Percentiles rank a stretch among this genome's conserved stretches.
Conservation (phyloP, 1,140 invertebrate species). For the Papilio polytes region DNA sequence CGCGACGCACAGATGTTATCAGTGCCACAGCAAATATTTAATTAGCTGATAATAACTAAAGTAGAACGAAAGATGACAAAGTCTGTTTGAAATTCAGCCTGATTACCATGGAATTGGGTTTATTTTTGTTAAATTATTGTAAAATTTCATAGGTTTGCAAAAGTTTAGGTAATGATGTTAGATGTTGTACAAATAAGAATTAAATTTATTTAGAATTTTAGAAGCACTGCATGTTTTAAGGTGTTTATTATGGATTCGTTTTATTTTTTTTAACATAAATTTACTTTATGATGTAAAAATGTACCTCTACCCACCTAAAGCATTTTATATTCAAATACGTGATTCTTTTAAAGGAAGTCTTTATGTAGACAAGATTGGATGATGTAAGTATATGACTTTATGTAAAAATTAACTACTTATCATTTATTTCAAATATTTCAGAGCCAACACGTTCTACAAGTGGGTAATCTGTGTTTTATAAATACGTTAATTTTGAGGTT, state of each 20-base stretch:
- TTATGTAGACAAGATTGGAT: neutral
- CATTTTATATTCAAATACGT: neutral
- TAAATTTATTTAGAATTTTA: neutral
- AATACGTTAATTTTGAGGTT: neutral
- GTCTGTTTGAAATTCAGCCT: neutral
- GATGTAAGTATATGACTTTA: neutral
- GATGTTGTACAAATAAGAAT: neutral
- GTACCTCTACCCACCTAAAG: neutral
- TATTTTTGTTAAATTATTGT: neutral
- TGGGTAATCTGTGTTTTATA: neutral
- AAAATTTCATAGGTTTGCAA: neutral
- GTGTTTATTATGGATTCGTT: neutral
- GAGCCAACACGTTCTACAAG: neutral
- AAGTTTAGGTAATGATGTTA: neutral
- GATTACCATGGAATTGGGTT: neutral
- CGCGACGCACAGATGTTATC: slow-evolving; percentile 56
- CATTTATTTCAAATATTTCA: neutral
- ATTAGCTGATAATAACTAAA: slow-evolving; percentile 29
- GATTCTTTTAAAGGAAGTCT: neutral
- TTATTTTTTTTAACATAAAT: neutral
- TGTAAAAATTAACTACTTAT: neutral
- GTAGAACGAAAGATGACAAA: slow-evolving; percentile 19
- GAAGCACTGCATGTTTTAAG: neutral
- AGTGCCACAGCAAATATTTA: slow-evolving; percentile 39
- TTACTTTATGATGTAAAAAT: neutral